Evolutionary conservation across 2,113 vertebrate species (phyloP).

Genomic region (Apteryx owenii): DNA sequence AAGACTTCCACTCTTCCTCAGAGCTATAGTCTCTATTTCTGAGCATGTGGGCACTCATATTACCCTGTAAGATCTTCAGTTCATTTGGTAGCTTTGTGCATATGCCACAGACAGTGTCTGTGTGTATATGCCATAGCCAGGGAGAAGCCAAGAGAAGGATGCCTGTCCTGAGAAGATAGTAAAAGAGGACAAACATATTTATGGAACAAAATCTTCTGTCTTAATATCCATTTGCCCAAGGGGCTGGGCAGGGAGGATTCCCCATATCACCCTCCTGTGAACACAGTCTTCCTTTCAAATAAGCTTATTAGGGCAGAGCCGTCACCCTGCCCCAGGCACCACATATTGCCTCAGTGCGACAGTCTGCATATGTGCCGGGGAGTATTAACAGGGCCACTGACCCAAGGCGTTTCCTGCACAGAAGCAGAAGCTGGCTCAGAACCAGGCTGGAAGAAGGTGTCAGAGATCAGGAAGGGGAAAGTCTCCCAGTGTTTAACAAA

Average conservation of each 20-base stretch:
- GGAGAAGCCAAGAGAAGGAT: neutral
- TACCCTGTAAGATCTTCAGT: rapidly evolving
- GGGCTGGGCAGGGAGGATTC: neutral
- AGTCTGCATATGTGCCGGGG: rapidly evolving
- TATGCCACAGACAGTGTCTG: neutral
- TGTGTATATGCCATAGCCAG: rapidly evolving
- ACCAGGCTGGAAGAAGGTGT: neutral
- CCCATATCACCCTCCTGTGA: neutral
- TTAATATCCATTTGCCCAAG: neutral
- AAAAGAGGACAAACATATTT: neutral
- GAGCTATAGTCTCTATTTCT: neutral
- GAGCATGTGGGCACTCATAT: neutral
- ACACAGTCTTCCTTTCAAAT: neutral
- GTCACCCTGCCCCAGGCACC: neutral
- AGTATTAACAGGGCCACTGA: rapidly evolving
- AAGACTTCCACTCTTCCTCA: neutral
- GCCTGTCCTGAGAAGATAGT: neutral
- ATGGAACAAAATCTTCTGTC: neutral
- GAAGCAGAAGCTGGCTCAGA: neutral
- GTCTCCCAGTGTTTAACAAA: neutral
- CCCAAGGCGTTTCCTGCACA: neutral
- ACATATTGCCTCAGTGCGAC: rapidly evolving
- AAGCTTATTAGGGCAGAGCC: neutral
- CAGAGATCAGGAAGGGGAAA: neutral
- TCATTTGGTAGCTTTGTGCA: rapidly evolving